These are phyloP conservation scores for Microplitis mediator DNA, from an alignment of 1,140 invertebrate species.

Conservation along the genomic window DNA sequence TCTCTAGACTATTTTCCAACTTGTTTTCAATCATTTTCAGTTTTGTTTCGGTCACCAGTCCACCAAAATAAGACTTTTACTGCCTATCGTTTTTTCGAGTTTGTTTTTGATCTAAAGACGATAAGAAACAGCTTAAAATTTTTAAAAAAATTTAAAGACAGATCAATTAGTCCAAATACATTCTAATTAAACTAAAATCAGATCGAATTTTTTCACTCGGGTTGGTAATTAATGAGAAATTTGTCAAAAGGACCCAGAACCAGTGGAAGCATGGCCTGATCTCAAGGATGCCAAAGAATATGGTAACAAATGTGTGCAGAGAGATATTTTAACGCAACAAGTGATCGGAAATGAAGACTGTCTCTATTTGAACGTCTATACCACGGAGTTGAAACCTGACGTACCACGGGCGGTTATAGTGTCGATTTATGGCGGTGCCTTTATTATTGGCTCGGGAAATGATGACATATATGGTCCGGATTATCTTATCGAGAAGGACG, in stretches of 20 bases:
- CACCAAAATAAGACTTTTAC: too few species aligned
- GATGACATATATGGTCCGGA: slow-evolving; percentile 54
- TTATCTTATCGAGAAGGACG: slow-evolving; percentile 62
- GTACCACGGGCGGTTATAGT: slow-evolving; percentile 57
- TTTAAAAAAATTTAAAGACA: too few species aligned
- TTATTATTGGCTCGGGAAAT: slow-evolving; percentile 58
- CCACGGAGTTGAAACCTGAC: slow-evolving; percentile 56
- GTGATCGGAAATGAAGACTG: slow-evolving; percentile 71
- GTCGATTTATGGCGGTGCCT: slow-evolving; percentile 69
- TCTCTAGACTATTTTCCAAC: too few species aligned
- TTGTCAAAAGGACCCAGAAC: slow-evolving; percentile 62
- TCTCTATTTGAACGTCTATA: slow-evolving; percentile 84
- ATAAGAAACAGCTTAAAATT: too few species aligned
- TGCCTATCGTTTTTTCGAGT: too few species aligned
- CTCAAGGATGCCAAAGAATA: slow-evolving; percentile 63
- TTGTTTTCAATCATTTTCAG: too few species aligned
- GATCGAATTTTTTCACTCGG: too few species aligned
- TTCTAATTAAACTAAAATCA: too few species aligned
- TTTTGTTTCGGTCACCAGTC: neutral
- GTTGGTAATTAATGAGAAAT: too few species aligned
- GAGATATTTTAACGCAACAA: slow-evolving; percentile 11
- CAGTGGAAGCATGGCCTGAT: slow-evolving; percentile 64
- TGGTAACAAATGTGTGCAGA: slow-evolving; percentile 62
- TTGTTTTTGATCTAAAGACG: too few species aligned
- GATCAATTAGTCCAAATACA: too few species aligned